phyloP scores from a whole-genome alignment of 2,888 invertebrate genomes.

The Dolichopus griseipennis region DNA sequence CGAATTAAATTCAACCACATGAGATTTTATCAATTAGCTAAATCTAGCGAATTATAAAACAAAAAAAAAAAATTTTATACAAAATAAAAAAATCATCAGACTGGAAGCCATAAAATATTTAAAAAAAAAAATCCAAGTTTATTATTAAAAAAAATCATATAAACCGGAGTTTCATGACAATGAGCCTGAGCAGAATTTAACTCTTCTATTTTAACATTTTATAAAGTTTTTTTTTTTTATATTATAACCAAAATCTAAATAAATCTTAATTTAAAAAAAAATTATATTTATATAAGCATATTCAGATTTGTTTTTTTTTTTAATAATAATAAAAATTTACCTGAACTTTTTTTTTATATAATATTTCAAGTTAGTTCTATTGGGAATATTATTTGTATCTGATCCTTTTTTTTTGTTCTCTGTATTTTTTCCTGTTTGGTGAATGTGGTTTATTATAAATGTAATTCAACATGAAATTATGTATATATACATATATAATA shows the following conservation, averaged over 20 bases:
- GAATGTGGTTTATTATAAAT: neutral
- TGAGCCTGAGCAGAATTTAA: neutral
- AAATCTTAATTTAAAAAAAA: neutral
- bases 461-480: too few species aligned
- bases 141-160: neutral
- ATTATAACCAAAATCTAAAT: neutral
- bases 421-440: neutral
- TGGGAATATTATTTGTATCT: neutral
- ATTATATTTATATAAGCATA: too few species aligned
- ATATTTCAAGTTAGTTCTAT: neutral
- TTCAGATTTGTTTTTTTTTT: neutral
- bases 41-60: neutral
- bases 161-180: neutral
- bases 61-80: neutral
- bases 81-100: slow-evolving; percentile 7
- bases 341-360: neutral
- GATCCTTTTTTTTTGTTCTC: neutral
- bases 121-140: neutral
- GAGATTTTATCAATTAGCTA: slow-evolving; percentile 4
- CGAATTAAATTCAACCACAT: neutral
- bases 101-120: slow-evolving; percentile 10
- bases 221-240: neutral
- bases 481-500: too few species aligned
- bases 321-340: neutral
- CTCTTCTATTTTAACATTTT: neutral